Percentiles rank a stretch among this genome's conserved stretches.
Evolutionary conservation across 2,113 vertebrate genomes (phyloP).

Genomic region (Oncorhynchus tshawytscha): DNA sequence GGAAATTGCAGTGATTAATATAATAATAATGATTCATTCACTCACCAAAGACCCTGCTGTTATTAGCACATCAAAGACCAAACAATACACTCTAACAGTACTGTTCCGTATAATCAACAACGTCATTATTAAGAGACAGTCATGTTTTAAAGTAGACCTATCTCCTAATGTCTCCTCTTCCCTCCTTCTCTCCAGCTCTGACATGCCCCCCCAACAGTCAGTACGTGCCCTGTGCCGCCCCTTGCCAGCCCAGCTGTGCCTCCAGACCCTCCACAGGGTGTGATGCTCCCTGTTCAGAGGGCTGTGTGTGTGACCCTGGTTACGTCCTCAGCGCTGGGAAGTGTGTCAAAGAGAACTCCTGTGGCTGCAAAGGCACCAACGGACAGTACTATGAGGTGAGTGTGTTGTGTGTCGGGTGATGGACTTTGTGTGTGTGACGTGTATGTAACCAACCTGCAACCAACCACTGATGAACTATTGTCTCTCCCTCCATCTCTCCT

Average conservation of each 20-base stretch:
- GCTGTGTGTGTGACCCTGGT: constrained; percentile 72
- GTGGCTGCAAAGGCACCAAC: constrained; percentile 63
- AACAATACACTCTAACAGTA: background rate
- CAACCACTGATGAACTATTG: too few relatives aligned
- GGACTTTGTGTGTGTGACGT: too few relatives aligned
- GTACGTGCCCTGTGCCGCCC: constrained; percentile 62
- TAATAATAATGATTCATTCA: too few relatives aligned
- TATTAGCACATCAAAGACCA: background rate
- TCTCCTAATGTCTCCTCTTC: background rate
- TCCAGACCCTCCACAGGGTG: constrained; percentile 52
- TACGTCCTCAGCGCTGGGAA: constrained; percentile 70
- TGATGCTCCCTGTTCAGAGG: constrained; percentile 64
- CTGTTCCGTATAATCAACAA: too few relatives aligned
- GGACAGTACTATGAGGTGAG: constrained; percentile 73
- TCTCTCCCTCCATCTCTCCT: too few relatives aligned
- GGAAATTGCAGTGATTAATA: too few relatives aligned
- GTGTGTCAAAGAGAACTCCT: constrained; percentile 62
- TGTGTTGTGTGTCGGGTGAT: background rate
- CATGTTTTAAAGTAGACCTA: too few relatives aligned
- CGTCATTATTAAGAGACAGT: too few relatives aligned
- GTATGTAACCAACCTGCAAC: background rate
- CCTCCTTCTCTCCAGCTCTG: constrained; percentile 51
- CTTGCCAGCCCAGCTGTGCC: constrained; percentile 65
- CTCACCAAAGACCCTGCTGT: too few relatives aligned
- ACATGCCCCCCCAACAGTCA: constrained; percentile 71